Conservation (phyloP, 2,113 vertebrate species). For the Zosterops hypoxanthus region DNA sequence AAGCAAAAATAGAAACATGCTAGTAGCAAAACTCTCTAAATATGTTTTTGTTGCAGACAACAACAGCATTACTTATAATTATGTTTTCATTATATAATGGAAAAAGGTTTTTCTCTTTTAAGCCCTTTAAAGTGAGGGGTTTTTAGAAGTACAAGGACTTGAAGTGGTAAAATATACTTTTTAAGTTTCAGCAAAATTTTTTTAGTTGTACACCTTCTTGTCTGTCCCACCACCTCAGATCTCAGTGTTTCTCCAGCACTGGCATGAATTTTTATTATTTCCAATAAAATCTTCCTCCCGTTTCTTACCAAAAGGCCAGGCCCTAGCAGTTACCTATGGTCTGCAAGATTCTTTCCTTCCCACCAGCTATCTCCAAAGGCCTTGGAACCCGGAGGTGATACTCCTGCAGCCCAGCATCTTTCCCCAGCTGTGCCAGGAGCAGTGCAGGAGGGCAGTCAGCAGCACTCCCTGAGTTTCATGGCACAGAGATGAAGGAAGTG, state of each 20-base stretch:
- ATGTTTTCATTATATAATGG: background rate
- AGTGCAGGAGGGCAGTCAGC: accelerated
- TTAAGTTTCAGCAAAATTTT: background rate
- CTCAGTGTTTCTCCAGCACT: background rate
- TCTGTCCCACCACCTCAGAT: background rate
- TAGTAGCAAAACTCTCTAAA: background rate
- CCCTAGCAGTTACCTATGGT: background rate
- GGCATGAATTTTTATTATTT: background rate
- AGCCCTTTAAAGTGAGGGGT: accelerated
- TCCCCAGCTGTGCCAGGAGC: background rate
- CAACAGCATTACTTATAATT: background rate
- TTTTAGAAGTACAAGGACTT: background rate
- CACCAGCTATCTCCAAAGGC: background rate
- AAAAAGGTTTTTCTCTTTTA: background rate
- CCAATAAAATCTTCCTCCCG: background rate
- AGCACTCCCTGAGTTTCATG: background rate
- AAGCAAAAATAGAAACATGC: background rate
- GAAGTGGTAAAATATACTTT: background rate
- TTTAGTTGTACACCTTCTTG: background rate
- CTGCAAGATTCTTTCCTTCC: background rate
- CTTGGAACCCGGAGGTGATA: background rate
- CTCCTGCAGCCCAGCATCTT: background rate
- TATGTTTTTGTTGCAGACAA: background rate
- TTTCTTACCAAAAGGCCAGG: background rate
- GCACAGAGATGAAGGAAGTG: background rate